Conservation (phyloP, 2,113 vertebrate species). For the Podarcis cretensis region DNA sequence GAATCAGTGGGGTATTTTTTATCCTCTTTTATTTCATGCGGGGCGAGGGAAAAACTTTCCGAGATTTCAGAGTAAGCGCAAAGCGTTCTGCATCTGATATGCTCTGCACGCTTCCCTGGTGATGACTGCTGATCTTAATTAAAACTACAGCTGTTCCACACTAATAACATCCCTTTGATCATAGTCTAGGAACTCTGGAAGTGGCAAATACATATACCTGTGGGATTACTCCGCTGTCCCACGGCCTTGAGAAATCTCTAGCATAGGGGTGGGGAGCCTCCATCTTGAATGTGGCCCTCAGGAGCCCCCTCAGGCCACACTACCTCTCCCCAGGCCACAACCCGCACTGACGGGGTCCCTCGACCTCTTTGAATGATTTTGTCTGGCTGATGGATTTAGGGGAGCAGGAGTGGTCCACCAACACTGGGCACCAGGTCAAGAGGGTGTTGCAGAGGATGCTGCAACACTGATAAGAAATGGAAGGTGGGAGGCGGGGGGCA, state of each 20-base stretch:
- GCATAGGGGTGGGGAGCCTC: no score
- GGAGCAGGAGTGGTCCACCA: no score
- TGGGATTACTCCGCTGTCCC: neutral
- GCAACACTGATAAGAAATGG: no score
- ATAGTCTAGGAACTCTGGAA: neutral
- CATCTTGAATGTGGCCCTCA: no score
- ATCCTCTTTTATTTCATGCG: neutral
- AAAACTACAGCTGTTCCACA: neutral
- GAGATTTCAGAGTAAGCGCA: conserved; percentile 11
- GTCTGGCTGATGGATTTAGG: no score
- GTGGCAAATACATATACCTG: neutral
- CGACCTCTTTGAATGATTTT: no score
- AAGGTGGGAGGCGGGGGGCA: no score
- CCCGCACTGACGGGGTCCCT: no score
- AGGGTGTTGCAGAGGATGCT: no score
- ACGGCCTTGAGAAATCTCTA: neutral
- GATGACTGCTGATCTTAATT: neutral
- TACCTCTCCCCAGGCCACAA: no score
- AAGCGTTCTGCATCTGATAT: neutral
- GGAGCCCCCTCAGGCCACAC: no score
- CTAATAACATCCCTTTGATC: neutral
- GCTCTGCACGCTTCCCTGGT: neutral
- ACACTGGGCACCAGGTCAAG: no score
- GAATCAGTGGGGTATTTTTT: conserved; percentile 35
- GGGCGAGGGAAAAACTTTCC: conserved; percentile 1